Conservation (phyloP, 2,888 invertebrate genomes). For the Slavum lentiscoides region DNA sequence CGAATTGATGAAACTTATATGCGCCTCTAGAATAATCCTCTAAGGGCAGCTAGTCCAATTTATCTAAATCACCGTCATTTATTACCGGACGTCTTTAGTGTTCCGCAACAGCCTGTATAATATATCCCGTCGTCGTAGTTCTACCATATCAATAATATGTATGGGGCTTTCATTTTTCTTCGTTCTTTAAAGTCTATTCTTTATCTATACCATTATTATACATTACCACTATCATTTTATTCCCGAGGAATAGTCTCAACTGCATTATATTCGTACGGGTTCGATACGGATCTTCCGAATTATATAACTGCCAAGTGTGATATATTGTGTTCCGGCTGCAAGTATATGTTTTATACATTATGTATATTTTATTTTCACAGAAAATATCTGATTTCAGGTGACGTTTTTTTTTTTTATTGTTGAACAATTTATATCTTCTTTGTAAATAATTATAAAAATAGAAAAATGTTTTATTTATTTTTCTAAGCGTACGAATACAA, state of each 20-base stretch:
- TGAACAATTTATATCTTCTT: no score
- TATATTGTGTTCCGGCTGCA: background rate
- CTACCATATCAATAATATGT: background rate
- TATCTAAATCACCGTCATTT: slow-evolving; percentile 18
- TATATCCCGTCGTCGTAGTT: slow-evolving; percentile 26
- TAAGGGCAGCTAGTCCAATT: slow-evolving; percentile 5
- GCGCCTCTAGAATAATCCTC: background rate
- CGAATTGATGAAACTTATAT: background rate
- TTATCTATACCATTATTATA: slow-evolving; percentile 10
- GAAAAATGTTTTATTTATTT: no score
- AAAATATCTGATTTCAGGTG: no score
- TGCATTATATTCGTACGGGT: background rate
- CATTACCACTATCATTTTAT: slow-evolving; percentile 1
- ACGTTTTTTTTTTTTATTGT: no score
- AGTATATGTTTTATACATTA: background rate
- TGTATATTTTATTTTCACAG: no score
- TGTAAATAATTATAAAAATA: no score
- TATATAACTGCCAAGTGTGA: slow-evolving; percentile 1
- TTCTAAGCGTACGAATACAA: no score
- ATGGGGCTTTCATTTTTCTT: slow-evolving; percentile 1
- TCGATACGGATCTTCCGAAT: slow-evolving; percentile 2
- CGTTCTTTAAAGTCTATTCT: background rate
- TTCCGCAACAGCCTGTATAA: background rate
- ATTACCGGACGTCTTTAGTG: slow-evolving; percentile 9
- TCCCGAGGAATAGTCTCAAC: slow-evolving; percentile 1